Percentiles rank a stretch among this genome's conserved stretches.
These are phyloP conservation scores for Clinocottus analis DNA, from an alignment of 2,113 vertebrate genomes.

Conservation along the genomic window DNA sequence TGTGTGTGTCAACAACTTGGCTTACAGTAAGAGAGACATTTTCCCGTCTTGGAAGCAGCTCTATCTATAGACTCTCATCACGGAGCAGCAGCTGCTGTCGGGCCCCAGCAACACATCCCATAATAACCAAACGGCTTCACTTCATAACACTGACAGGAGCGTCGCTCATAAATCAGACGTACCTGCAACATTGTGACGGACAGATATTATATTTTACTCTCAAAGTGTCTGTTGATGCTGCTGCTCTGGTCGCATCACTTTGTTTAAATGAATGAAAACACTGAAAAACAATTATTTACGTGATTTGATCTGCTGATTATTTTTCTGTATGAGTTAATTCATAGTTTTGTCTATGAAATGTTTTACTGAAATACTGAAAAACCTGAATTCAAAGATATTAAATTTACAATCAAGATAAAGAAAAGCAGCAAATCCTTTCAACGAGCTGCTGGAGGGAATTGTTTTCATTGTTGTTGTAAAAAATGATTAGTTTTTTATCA, in stretches of 20 bases:
- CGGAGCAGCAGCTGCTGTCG: constrained; percentile 64
- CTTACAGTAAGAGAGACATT: constrained; percentile 53
- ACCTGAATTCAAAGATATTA: neutral
- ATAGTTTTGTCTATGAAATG: neutral
- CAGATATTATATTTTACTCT: neutral
- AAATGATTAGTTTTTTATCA: neutral
- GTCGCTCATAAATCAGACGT: constrained; percentile 5
- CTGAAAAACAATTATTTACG: neutral
- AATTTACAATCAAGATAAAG: neutral
- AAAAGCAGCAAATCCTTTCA: neutral
- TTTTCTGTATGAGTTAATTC: neutral
- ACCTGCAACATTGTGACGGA: constrained; percentile 9
- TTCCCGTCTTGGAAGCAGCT: constrained; percentile 60
- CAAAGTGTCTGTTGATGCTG: neutral
- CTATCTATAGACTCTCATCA: constrained; percentile 73
- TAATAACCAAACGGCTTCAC: constrained; percentile 55
- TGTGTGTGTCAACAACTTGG: constrained; percentile 35
- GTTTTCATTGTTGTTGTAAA: neutral
- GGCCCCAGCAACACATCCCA: constrained; percentile 74
- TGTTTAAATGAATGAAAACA: neutral
- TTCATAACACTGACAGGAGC: constrained; percentile 7
- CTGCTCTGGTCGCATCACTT: neutral
- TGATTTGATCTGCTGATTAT: neutral
- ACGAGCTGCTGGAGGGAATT: accelerated
- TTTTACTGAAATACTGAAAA: neutral